A percentile compares a stretch with the other conserved stretches of the same genome.
These are phyloP conservation scores for Laticauda colubrina DNA, from an alignment of 2,113 vertebrate species.

Conservation along the genomic window DNA sequence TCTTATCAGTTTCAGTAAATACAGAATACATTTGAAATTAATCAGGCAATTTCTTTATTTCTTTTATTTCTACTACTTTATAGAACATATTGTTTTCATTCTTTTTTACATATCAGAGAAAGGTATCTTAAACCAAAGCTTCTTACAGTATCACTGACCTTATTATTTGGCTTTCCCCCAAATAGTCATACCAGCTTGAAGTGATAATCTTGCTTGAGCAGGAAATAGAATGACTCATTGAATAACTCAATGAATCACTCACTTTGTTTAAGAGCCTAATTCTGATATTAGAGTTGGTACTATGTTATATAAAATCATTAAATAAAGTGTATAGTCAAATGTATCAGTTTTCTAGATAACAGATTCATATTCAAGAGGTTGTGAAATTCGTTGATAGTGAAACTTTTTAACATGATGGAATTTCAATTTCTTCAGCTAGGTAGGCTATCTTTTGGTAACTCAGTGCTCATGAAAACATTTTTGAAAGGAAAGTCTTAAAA, in stretches of 20 bases:
- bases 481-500: background rate
- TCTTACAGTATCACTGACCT: slow-evolving; percentile 21
- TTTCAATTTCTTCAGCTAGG: background rate
- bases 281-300: slow-evolving; percentile 36
- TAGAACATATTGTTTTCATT: background rate
- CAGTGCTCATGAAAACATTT: background rate
- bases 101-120: background rate
- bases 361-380: background rate
- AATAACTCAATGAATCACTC: slow-evolving; percentile 1
- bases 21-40: background rate
- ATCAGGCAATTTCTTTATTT: background rate
- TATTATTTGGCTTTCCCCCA: slow-evolving; percentile 19
- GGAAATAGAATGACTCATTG: slow-evolving; percentile 7
- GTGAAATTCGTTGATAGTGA: slow-evolving; percentile 1
- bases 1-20: background rate
- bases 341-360: background rate
- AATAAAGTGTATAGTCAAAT: slow-evolving; percentile 10
- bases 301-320: slow-evolving; percentile 8
- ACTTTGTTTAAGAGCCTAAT: slow-evolving; percentile 14
- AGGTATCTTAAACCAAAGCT: background rate
- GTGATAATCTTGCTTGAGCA: background rate
- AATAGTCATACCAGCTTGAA: background rate
- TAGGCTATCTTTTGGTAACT: background rate
- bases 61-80: background rate
- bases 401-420: background rate